Percentiles rank a stretch among this genome's conserved stretches.
These are phyloP conservation scores for Acanthurus lineatus DNA, from an alignment of 2,797 vertebrate species.

Conservation along the genomic window DNA sequence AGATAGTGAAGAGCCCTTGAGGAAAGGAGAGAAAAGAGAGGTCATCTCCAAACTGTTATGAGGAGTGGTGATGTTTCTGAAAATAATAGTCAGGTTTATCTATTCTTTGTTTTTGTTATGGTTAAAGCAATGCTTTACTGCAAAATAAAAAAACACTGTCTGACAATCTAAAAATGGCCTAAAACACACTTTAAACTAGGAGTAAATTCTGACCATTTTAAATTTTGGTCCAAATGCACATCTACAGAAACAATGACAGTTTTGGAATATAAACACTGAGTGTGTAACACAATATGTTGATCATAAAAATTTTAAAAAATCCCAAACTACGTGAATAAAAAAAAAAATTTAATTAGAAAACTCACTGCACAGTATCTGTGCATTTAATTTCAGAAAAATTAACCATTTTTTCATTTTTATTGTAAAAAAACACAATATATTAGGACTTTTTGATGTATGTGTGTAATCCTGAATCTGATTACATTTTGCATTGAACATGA, in stretches of 20 bases:
- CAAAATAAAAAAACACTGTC: neutral
- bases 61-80: constrained; percentile 19
- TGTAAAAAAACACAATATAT: constrained; percentile 21
- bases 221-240: neutral
- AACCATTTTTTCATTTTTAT: constrained; percentile 1
- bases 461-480: constrained; percentile 4
- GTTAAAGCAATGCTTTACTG: constrained; percentile 14
- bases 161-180: constrained; percentile 10
- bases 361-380: constrained; percentile 2
- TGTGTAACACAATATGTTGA: neutral
- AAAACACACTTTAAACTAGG: constrained; percentile 1
- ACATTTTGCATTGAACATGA: neutral
- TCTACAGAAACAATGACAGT: neutral
- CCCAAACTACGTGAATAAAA: too few species aligned
- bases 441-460: neutral
- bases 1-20: constrained; percentile 6
- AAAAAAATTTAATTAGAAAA: too few species aligned
- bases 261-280: neutral
- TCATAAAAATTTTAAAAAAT: too few species aligned
- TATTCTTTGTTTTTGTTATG: constrained; percentile 8
- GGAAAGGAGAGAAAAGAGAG: constrained; percentile 6
- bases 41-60: constrained; percentile 12
- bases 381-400: constrained; percentile 20
- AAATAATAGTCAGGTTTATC: constrained; percentile 6
- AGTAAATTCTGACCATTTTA: constrained; percentile 17